Conservation (phyloP, 2,113 vertebrate genomes). For the Aix galericulata region DNA sequence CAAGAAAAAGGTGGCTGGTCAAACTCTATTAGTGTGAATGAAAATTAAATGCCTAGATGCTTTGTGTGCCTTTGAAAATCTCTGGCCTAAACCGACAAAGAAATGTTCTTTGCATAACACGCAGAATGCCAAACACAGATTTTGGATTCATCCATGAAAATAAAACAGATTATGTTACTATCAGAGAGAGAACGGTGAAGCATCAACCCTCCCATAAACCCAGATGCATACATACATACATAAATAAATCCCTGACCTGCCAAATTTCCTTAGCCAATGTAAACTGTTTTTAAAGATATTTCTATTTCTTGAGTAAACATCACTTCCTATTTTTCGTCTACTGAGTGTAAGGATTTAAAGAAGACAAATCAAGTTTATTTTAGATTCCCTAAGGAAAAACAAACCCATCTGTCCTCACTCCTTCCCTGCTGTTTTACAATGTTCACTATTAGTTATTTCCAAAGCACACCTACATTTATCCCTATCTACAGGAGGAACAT, state of each 20-base stretch:
- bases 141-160: slow-evolving; percentile 54
- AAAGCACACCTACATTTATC: slow-evolving; percentile 18
- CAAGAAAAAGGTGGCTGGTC: background rate
- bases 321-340: background rate
- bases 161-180: slow-evolving; percentile 44
- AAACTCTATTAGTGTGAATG: background rate
- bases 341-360: slow-evolving; percentile 55
- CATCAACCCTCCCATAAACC: slow-evolving; percentile 19
- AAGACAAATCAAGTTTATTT: slow-evolving; percentile 63
- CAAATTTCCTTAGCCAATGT: background rate
- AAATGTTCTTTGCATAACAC: slow-evolving; percentile 28
- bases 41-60: slow-evolving; percentile 22
- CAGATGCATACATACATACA: slow-evolving; percentile 25
- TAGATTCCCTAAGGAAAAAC: slow-evolving; percentile 60
- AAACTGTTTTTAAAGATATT: background rate
- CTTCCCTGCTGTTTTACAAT: slow-evolving; percentile 6
- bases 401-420: slow-evolving; percentile 56
- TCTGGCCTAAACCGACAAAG: slow-evolving; percentile 34
- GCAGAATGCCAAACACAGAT: slow-evolving; percentile 33
- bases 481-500: slow-evolving; percentile 11
- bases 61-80: background rate
- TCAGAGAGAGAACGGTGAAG: background rate
- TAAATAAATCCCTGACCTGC: slow-evolving; percentile 39
- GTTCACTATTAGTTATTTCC: slow-evolving; percentile 54
- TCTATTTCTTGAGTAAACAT: slow-evolving; percentile 40